A percentile compares a stretch with the other conserved stretches of the same genome.
Evolutionary conservation across 2,797 vertebrate species (phyloP).

Genomic region (Scomberomorus guttatus): DNA sequence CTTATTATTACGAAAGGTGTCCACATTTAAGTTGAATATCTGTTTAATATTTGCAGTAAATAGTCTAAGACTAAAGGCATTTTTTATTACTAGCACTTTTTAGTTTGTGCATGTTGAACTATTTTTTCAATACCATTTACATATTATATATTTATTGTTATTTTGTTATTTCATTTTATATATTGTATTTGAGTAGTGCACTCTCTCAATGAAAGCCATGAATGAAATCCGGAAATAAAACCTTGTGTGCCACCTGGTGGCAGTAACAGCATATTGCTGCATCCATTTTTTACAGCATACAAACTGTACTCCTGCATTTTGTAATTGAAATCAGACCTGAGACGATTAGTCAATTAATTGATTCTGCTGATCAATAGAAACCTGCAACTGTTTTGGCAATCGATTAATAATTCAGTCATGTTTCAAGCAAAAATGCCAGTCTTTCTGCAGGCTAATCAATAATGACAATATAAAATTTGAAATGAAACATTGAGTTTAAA

Average conservation of each 20-base stretch:
- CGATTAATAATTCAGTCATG: too few relatives aligned
- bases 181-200: neutral
- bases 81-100: neutral
- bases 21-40: neutral
- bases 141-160: neutral
- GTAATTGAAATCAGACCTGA: neutral
- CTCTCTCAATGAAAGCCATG: neutral
- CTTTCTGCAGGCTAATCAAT: too few relatives aligned
- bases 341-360: neutral
- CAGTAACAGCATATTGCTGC: neutral
- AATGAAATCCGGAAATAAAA: neutral
- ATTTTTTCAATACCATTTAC: neutral
- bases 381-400: too few relatives aligned
- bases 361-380: too few relatives aligned
- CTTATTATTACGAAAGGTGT: neutral
- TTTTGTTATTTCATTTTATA: neutral
- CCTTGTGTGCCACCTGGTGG: conserved; percentile 38
- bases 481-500: too few relatives aligned
- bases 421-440: too few relatives aligned
- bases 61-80: neutral
- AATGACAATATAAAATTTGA: too few relatives aligned
- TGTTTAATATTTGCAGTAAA: neutral
- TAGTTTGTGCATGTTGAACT: neutral
- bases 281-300: too few relatives aligned
- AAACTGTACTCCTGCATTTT: neutral